A percentile compares a stretch with the other conserved stretches of the same genome.
Evolutionary conservation across 2,888 invertebrate genomes (phyloP).

Genomic region (Therioaphis trifolii): DNA sequence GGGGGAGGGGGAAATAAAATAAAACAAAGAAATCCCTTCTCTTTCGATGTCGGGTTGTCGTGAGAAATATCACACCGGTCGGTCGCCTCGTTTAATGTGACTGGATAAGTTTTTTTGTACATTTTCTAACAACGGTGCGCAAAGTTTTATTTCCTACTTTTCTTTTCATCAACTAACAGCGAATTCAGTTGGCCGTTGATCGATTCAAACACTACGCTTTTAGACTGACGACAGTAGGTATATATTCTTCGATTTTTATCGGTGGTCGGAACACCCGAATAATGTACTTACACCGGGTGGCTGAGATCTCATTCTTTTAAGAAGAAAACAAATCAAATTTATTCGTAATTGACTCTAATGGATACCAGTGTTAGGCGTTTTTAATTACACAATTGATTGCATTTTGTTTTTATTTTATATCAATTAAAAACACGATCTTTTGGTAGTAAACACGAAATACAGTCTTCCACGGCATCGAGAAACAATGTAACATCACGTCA

Average conservation of each 20-base stretch:
- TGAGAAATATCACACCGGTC: constrained; percentile 32
- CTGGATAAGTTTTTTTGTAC: constrained; percentile 2
- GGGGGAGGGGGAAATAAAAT: neutral
- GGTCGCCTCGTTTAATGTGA: neutral
- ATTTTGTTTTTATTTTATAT: neutral
- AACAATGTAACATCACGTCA: too few species aligned
- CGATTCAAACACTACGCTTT: constrained; percentile 16
- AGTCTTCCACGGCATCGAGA: neutral
- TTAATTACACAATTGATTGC: constrained; percentile 13
- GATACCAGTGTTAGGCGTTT: constrained; percentile 17
- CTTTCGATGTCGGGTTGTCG: constrained; percentile 6
- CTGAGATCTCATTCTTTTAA: constrained; percentile 18
- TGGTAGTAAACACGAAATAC: neutral
- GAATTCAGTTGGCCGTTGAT: neutral
- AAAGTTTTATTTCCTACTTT: constrained; percentile 29
- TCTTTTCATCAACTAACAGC: constrained; percentile 3
- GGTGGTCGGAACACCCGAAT: neutral
- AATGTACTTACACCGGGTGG: constrained; percentile 16
- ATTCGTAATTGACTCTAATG: constrained; percentile 40
- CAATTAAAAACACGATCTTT: constrained; percentile 26
- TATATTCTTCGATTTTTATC: neutral
- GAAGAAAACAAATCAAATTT: constrained; percentile 13
- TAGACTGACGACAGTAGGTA: neutral
- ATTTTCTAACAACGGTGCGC: neutral
- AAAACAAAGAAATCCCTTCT: constrained; percentile 10